phyloP scores from a whole-genome alignment of 1,140 invertebrate genomes.

The Pogonus chalceus region DNA sequence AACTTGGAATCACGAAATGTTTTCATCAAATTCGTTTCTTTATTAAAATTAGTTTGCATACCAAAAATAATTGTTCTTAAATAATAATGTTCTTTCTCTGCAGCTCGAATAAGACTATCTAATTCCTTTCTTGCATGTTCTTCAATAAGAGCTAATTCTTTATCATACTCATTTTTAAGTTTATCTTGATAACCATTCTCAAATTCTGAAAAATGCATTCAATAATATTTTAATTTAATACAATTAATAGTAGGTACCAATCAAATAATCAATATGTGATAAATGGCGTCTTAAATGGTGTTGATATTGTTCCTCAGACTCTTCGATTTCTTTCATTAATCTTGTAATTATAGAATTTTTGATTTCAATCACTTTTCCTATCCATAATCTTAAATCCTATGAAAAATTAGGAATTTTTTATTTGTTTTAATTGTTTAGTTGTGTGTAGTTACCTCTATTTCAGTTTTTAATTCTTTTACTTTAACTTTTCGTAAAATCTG shows the following conservation, averaged over 20 bases:
- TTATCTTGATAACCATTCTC: no score
- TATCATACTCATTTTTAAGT: no score
- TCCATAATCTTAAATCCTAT: slow-evolving; percentile 45
- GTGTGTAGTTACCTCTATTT: slow-evolving; percentile 43
- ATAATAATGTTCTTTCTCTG: neutral
- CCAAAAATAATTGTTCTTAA: slow-evolving; percentile 6
- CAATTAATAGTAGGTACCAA: no score
- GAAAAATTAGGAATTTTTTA: slow-evolving; percentile 14
- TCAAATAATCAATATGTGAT: slow-evolving; percentile 52
- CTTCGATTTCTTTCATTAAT: slow-evolving; percentile 51
- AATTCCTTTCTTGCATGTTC: neutral
- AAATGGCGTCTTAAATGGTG: slow-evolving; percentile 57
- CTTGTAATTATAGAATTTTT: slow-evolving; percentile 56
- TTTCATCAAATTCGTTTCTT: slow-evolving; percentile 11
- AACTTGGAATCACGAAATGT: slow-evolving; percentile 10
- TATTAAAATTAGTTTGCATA: slow-evolving; percentile 3
- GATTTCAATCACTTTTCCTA: slow-evolving; percentile 46
- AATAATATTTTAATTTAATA: no score
- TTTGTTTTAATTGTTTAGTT: slow-evolving; percentile 5
- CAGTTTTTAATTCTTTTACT: slow-evolving; percentile 56
- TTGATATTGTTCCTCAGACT: slow-evolving; percentile 58
- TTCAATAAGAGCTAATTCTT: no score
- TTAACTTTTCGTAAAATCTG: slow-evolving; percentile 62
- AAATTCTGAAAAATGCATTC: no score
- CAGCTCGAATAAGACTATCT: neutral